phyloP scores from a whole-genome alignment of 2,113 vertebrate genomes.

The Pachypanchax playfairii region DNA sequence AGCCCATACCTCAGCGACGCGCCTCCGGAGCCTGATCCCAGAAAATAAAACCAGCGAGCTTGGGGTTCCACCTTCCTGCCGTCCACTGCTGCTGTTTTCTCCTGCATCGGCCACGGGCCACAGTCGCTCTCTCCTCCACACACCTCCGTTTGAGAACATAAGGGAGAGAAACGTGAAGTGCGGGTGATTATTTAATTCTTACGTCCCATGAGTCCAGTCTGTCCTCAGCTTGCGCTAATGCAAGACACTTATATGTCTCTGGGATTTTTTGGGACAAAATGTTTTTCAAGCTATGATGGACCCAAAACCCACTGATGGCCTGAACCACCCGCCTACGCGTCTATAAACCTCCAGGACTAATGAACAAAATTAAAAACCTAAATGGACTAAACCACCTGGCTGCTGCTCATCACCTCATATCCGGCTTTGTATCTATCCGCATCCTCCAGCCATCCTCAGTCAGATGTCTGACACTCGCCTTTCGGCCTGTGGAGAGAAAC shows the following conservation, averaged over 20 bases:
- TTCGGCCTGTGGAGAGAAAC: slow-evolving; percentile 16
- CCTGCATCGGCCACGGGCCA: slow-evolving; percentile 54
- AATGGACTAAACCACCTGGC: slow-evolving; percentile 42
- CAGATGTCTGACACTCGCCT: too few species aligned
- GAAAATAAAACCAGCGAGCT: slow-evolving; percentile 36
- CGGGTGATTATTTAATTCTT: slow-evolving; percentile 32
- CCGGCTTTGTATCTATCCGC: slow-evolving; percentile 29
- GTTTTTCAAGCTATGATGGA: slow-evolving; percentile 1
- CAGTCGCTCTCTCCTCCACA: slow-evolving; percentile 47
- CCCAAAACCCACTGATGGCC: slow-evolving; percentile 7
- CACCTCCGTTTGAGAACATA: slow-evolving; percentile 57
- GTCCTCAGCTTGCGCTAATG: slow-evolving; percentile 27
- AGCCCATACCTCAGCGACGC: slow-evolving; percentile 87
- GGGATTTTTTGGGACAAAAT: slow-evolving; percentile 25
- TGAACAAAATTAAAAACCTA: slow-evolving; percentile 15
- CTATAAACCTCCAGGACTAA: slow-evolving; percentile 16
- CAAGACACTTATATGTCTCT: neutral
- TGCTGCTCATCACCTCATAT: slow-evolving; percentile 36
- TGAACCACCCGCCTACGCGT: slow-evolving; percentile 16
- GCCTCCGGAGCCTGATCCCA: slow-evolving; percentile 61
- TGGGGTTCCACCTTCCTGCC: slow-evolving; percentile 48
- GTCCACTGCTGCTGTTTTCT: slow-evolving; percentile 40
- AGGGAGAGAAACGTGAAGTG: slow-evolving; percentile 31
- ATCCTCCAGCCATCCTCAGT: too few species aligned
- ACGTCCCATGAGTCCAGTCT: slow-evolving; percentile 33